Percentiles rank a stretch among this genome's conserved stretches.
Evolutionary conservation across 2,888 invertebrate genomes (phyloP).

Genomic region (Drosophila setosimentum): DNA sequence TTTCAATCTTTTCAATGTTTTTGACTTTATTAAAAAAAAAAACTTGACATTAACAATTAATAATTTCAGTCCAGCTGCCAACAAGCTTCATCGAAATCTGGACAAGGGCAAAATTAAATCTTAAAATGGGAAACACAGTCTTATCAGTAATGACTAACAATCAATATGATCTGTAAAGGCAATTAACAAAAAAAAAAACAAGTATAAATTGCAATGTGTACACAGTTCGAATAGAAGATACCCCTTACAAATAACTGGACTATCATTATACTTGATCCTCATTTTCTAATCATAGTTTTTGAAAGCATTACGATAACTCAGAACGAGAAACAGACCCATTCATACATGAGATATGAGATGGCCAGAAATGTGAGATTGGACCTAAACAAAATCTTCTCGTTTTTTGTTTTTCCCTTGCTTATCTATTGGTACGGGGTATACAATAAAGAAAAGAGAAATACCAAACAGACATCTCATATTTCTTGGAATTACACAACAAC

Average conservation of each 20-base stretch:
- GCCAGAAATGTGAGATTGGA: background rate
- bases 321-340: too few relatives aligned
- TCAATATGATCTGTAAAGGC: slow-evolving; percentile 1
- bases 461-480: slow-evolving; percentile 26
- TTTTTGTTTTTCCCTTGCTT: background rate
- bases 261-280: background rate
- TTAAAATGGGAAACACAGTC: slow-evolving; percentile 4
- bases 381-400: background rate
- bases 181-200: background rate
- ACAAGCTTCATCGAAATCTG: background rate
- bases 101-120: slow-evolving; percentile 4
- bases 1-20: background rate
- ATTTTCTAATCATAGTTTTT: background rate
- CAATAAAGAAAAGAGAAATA: slow-evolving; percentile 5
- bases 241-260: background rate
- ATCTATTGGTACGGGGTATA: background rate
- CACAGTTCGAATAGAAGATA: background rate
- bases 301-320: too few relatives aligned
- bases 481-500: slow-evolving; percentile 43
- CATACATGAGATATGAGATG: background rate
- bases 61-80: slow-evolving; percentile 1
- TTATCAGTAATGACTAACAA: slow-evolving; percentile 28
- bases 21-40: background rate
- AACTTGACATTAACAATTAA: background rate
- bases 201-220: background rate